Conservation (phyloP, 2,113 vertebrate genomes). For the Tiliqua scincoides region DNA sequence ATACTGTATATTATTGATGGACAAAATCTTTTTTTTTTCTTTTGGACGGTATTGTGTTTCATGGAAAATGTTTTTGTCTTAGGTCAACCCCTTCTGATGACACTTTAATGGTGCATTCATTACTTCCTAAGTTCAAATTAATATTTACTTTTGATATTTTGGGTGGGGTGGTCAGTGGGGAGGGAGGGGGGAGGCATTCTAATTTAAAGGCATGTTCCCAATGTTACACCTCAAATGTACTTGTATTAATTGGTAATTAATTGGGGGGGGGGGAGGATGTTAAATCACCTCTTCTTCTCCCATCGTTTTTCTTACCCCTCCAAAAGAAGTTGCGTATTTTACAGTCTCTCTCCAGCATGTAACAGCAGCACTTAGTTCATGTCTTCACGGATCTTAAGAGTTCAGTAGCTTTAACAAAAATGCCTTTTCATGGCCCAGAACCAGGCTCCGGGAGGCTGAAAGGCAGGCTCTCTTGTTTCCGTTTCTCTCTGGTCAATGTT, state of each 20-base stretch:
- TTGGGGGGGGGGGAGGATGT: constrained; percentile 63
- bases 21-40: constrained; percentile 79
- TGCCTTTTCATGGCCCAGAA: constrained; percentile 76
- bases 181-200: constrained; percentile 75
- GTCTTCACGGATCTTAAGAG: constrained; percentile 74
- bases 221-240: constrained; percentile 80
- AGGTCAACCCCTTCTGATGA: constrained; percentile 90
- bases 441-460: constrained; percentile 85
- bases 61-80: constrained; percentile 85
- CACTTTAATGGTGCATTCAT: constrained; percentile 91
- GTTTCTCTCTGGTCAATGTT: constrained; percentile 39
- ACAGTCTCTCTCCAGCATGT: constrained; percentile 75
- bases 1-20: constrained; percentile 98
- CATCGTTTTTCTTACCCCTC: constrained; percentile 69
- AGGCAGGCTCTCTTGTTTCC: constrained; percentile 68
- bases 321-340: constrained; percentile 73
- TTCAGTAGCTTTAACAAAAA: constrained; percentile 75
- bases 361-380: constrained; percentile 78
- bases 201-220: constrained; percentile 80
- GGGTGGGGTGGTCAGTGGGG: constrained; percentile 56
- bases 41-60: constrained; percentile 90
- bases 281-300: constrained; percentile 83
- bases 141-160: constrained; percentile 80
- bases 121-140: constrained; percentile 88
- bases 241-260: constrained; percentile 73